Percentiles rank a stretch among this genome's conserved stretches.
These are phyloP conservation scores for Beroe ovata DNA, from an alignment of 37 sponge, comb jelly and placozoan species.

Conservation along the genomic window DNA sequence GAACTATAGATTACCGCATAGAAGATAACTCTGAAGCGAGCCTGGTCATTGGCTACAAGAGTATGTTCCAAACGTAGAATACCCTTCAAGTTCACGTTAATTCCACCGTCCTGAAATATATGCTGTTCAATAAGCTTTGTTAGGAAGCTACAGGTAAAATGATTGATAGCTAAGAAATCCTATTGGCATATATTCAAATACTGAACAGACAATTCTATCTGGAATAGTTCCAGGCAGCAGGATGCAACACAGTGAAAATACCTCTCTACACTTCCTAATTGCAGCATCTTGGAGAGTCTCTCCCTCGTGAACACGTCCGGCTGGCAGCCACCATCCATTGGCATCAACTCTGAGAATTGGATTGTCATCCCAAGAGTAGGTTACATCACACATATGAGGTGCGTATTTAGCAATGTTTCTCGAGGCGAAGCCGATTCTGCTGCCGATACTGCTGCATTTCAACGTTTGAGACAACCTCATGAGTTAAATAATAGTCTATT, in stretches of 20 bases:
- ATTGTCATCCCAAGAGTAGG: too few relatives aligned
- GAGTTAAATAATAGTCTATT: neutral
- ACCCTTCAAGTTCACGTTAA: constrained; percentile 60
- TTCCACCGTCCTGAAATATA: constrained; percentile 49
- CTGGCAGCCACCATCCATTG: constrained; percentile 57
- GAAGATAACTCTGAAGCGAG: constrained; percentile 56
- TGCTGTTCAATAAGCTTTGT: too few relatives aligned
- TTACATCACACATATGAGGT: too few relatives aligned
- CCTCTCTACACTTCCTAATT: constrained; percentile 58
- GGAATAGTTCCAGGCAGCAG: too few relatives aligned
- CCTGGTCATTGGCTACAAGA: constrained; percentile 56
- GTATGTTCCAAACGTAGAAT: constrained; percentile 47
- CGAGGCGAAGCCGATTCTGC: too few relatives aligned
- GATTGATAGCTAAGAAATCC: too few relatives aligned
- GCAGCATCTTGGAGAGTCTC: constrained; percentile 64
- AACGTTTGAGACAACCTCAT: neutral
- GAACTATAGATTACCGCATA: constrained; percentile 65
- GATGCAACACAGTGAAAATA: neutral
- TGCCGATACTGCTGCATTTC: too few relatives aligned
- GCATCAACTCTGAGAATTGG: constrained; percentile 1
- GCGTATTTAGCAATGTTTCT: too few relatives aligned
- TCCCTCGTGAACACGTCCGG: constrained; percentile 59
- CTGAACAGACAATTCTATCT: too few relatives aligned
- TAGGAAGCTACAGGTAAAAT: too few relatives aligned
- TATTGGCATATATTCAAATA: too few relatives aligned